phyloP scores from a whole-genome alignment of 1,140 invertebrate species.

The Drosophila arawakana region DNA sequence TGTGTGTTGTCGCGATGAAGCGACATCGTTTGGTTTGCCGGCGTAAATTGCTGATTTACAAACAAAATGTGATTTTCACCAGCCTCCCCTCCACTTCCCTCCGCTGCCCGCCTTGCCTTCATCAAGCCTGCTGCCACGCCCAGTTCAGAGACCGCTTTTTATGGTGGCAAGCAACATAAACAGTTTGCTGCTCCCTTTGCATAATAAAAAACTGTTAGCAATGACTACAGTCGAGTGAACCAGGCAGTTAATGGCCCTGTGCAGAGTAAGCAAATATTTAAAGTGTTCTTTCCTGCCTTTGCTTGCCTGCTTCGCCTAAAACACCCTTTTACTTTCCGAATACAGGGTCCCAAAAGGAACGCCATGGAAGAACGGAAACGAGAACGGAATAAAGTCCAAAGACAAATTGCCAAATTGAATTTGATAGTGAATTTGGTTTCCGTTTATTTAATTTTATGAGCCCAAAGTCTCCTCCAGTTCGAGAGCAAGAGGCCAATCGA shows the following conservation, averaged over 20 bases:
- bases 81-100: neutral
- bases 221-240: too few relatives aligned
- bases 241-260: too few relatives aligned
- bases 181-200: slow-evolving; percentile 58
- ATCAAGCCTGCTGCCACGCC: neutral
- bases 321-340: too few relatives aligned
- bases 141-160: slow-evolving; percentile 44
- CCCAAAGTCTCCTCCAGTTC: neutral
- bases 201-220: slow-evolving; percentile 57
- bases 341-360: neutral
- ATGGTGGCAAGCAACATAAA: slow-evolving; percentile 58
- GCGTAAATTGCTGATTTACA: slow-evolving; percentile 82
- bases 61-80: slow-evolving; percentile 77
- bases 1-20: slow-evolving; percentile 30
- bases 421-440: slow-evolving; percentile 76
- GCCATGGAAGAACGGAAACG: slow-evolving; percentile 7
- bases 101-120: neutral
- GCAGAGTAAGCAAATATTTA: neutral
- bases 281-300: too few relatives aligned
- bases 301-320: too few relatives aligned
- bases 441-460: slow-evolving; percentile 78
- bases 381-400: slow-evolving; percentile 37
- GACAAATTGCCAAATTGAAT: slow-evolving; percentile 81
- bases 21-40: slow-evolving; percentile 67
- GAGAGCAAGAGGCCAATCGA: slow-evolving; percentile 36